Evolutionary conservation across 2,113 vertebrate species (phyloP), one percentile per base, ranked within the genome.

Genomic region (Sorex fumeus): DNA sequence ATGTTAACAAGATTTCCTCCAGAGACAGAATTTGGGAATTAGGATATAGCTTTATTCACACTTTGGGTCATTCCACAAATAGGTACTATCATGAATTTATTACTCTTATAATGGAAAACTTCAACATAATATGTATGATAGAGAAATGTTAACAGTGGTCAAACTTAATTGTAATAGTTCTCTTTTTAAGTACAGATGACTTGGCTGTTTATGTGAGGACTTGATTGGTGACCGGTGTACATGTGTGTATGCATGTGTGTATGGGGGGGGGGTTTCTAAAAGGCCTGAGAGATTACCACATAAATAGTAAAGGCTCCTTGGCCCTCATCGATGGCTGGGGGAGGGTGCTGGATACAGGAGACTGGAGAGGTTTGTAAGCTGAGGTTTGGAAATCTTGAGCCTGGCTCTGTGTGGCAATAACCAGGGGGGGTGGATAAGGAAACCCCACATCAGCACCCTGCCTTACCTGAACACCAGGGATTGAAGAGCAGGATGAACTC

Each of bases 391-490:
- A 67, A 83, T 60, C 23, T 80, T 57, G 53, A 87, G 67, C 47
- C 18, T 76, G 34, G 74, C 40, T 86, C 4, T 50, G 57, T 93
- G 15, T 47, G 79, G 66, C n/a, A 74, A 13, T 40, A 40, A 79
- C 10, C 43, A 47, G 67, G 19, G 66, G 30, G 32, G 0, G 62
- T 32, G 66, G 27, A 66, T 10, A 21, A 78, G 69, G 23, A 70
- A 25, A 9, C 18, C 40, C 21, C 15, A 15, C 13, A 0, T 0
- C 4, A 43, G 27, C 25, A 23, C 60, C 45, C 34, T 6, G 1
- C 47, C 93, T 95, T 96, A 99, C 99, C 98, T 98, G 97, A 97
- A 94, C 98, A 98, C 99, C 98, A 99, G 0, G 99, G 98, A 82
- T 99, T 99, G 57, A 98, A 99, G 80, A 99, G 98, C 87, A 99